These are phyloP conservation scores for Ligdia adustata DNA, from an alignment of 2,888 invertebrate genomes.

Conservation along the genomic window DNA sequence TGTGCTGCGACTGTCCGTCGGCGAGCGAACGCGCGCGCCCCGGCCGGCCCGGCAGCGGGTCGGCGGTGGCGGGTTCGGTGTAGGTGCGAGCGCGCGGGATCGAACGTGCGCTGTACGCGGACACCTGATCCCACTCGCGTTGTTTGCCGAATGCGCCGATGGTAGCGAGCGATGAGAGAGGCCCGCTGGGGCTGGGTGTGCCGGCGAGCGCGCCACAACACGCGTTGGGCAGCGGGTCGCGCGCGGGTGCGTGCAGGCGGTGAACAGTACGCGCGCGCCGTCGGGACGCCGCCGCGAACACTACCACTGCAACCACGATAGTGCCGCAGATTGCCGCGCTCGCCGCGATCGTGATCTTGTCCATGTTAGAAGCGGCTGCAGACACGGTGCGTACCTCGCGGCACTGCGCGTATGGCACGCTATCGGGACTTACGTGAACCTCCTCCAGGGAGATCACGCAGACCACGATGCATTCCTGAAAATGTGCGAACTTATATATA, in stretches of 20 bases:
- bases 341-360: slow-evolving; percentile 97
- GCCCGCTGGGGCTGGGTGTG: slow-evolving; percentile 91
- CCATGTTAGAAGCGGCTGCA: slow-evolving; percentile 94
- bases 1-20: slow-evolving; percentile 95
- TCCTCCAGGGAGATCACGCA: slow-evolving; percentile 96
- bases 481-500: too few relatives aligned
- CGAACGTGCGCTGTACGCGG: slow-evolving; percentile 95
- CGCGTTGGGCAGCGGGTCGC: slow-evolving; percentile 89
- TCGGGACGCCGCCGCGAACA: slow-evolving; percentile 94
- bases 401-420: slow-evolving; percentile 93
- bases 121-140: slow-evolving; percentile 90
- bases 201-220: slow-evolving; percentile 90
- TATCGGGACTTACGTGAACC: slow-evolving; percentile 93
- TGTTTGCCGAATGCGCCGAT: slow-evolving; percentile 93
- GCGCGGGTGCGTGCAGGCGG: slow-evolving; percentile 86
- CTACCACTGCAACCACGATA: slow-evolving; percentile 94
- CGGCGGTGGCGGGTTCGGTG: slow-evolving; percentile 84
- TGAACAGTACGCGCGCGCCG: slow-evolving; percentile 91
- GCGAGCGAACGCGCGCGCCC: slow-evolving; percentile 91
- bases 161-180: slow-evolving; percentile 92
- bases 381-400: slow-evolving; percentile 94
- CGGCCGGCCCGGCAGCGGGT: slow-evolving; percentile 91
- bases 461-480: slow-evolving; percentile 95
- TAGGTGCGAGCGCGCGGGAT: slow-evolving; percentile 95
- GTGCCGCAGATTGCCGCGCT: slow-evolving; percentile 97